Conservation (phyloP, 2,888 invertebrate genomes). For the Mayetiola destructor region DNA sequence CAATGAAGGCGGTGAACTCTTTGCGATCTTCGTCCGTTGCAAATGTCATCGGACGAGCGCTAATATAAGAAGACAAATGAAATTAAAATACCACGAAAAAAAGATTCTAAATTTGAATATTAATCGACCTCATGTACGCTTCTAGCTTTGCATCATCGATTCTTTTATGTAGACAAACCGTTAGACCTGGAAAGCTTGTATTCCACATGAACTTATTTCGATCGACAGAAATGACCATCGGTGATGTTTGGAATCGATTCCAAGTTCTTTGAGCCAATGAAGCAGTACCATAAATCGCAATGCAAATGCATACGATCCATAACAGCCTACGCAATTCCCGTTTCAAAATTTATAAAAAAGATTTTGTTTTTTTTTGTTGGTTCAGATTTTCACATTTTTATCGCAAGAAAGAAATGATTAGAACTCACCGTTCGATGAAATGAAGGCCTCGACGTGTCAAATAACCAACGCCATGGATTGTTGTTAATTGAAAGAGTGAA, state of each 20-base stretch:
- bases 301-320: conserved; percentile 41
- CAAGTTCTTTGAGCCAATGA: conserved; percentile 46
- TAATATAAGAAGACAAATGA: not conserved
- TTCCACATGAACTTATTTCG: conserved; percentile 57
- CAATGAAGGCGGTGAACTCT: conserved; percentile 41
- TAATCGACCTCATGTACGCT: conserved; percentile 38
- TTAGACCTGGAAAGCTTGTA: conserved; percentile 52
- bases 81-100: not conserved
- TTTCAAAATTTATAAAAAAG: not conserved
- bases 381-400: not conserved
- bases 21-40: conserved; percentile 38
- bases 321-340: conserved; percentile 41
- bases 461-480: conserved; percentile 32
- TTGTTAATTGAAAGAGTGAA: not conserved
- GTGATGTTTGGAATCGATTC: conserved; percentile 51
- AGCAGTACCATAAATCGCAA: conserved; percentile 41
- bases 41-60: conserved; percentile 23
- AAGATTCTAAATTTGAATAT: not conserved
- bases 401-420: not conserved
- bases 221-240: conserved; percentile 60
- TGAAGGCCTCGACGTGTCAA: conserved; percentile 30
- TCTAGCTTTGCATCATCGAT: conserved; percentile 42
- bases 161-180: conserved; percentile 47
- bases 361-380: not conserved
- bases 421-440: conserved; percentile 30